These are phyloP conservation scores for Dromius quadrimaculatus DNA, from an alignment of 2,888 invertebrate genomes.

Conservation along the genomic window DNA sequence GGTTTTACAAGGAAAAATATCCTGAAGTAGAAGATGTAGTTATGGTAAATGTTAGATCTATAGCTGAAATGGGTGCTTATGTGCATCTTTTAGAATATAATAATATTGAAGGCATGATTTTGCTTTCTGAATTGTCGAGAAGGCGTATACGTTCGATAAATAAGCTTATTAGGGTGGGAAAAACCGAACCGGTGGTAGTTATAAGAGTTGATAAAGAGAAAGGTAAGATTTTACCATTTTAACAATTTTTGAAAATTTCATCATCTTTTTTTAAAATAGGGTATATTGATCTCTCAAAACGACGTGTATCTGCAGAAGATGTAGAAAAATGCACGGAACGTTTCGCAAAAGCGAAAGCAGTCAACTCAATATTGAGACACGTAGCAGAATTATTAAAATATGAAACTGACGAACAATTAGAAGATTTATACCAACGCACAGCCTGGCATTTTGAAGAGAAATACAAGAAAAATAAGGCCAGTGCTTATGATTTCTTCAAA, in stretches of 20 bases:
- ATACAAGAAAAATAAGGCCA: conserved; percentile 93
- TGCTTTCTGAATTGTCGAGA: conserved; percentile 96
- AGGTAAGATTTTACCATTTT: conserved; percentile 70
- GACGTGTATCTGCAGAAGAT: conserved; percentile 98
- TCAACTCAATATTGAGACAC: conserved; percentile 97
- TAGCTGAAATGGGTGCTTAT: conserved; percentile 99
- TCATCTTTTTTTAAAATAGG: conserved; percentile 65
- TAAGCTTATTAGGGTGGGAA: conserved; percentile 97
- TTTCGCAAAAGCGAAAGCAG: conserved; percentile 98
- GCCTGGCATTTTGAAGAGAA: conserved; percentile 99
- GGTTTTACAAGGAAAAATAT: conserved; percentile 97
- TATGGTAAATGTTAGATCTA: conserved; percentile 98
- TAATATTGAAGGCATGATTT: conserved; percentile 99
- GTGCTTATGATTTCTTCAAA: conserved; percentile 98
- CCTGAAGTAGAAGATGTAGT: conserved; percentile 99
- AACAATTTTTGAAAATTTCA: too few relatives aligned
- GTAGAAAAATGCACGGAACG: conserved; percentile 98
- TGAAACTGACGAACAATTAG: conserved; percentile 91
- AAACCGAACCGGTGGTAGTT: conserved; percentile 99
- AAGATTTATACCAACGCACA: conserved; percentile 94
- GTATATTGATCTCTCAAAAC: conserved; percentile 99
- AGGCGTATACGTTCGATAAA: conserved; percentile 99
- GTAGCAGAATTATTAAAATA: conserved; percentile 95
- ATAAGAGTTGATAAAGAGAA: conserved; percentile 99
- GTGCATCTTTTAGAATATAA: conserved; percentile 98